phyloP scores from a whole-genome alignment of 1,140 invertebrate genomes.

The Cryptotermes secundus region DNA sequence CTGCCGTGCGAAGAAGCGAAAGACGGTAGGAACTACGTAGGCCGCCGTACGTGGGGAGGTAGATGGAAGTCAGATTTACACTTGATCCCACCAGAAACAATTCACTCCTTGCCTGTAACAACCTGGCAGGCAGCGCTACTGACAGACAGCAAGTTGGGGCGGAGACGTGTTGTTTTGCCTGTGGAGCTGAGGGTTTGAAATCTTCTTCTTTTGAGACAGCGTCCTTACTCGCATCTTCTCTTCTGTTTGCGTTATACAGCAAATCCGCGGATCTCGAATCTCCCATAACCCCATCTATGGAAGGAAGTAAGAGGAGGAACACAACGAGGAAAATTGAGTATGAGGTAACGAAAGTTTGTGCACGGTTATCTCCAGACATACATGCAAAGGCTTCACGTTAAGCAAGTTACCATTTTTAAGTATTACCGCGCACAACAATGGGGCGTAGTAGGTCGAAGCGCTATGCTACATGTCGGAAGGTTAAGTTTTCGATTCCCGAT shows the following conservation, averaged over 20 bases:
- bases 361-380: background rate
- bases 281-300: no score
- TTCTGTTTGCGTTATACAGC: conserved; percentile 1
- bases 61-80: background rate
- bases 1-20: background rate
- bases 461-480: no score
- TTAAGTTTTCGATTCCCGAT: no score
- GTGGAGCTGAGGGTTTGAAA: background rate
- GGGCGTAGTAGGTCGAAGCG: no score
- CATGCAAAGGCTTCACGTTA: background rate
- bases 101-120: background rate
- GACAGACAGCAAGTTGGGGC: background rate
- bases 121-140: background rate
- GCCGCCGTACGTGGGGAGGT: background rate
- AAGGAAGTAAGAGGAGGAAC: background rate
- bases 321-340: background rate
- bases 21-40: background rate
- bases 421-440: no score
- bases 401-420: no score
- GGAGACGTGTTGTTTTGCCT: background rate
- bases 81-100: background rate
- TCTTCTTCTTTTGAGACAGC: background rate
- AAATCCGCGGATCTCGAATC: background rate
- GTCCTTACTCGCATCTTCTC: background rate
- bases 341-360: background rate